Base-by-base conservation (phyloP, 1,140 invertebrate species). In the Scaptomyza hsui region DNA sequence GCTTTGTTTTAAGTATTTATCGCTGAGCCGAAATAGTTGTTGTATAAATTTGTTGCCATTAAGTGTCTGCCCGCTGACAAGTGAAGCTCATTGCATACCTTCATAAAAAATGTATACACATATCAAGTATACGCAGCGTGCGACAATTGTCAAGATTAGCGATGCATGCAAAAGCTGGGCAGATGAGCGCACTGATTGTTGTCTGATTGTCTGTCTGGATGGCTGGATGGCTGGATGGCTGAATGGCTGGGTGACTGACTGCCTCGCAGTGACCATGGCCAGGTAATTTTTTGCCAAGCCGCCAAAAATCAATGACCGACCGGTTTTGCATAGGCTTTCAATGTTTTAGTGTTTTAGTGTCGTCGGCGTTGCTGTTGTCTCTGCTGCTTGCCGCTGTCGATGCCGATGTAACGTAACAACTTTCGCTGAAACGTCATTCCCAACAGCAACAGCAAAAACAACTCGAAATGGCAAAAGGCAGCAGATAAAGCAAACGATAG, bases 231-330 rank as follows among this genome's bases (percentile, higher is more conserved):
- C 9, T 35, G 29, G 4, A 18, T 26, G 26, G 2, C 35, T 51
- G 60, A 2, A 12, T 45, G 39, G 21, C 37, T 72, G 69, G 45
- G 42, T 72, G 69, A 71, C 61, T 71, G 68, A 64, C 69, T 67
- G 61, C 9, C 15, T 49, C 52, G 37, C 51, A 65, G 61, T 71
- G 68, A 71, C 68, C 68, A 81, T 85, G 81, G 80, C 74, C 80
- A 85, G 81, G 63, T 82, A 86, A 83, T 83, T 55, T 83, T 53
- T 83, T 86, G 81, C 80, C 32, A 37, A 86, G 81, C 63, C 85
- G 80, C 81, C 80, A 77, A 86, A 85, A 85, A 85, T 85, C 82
- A 86, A 85, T 85, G 80, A 81, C 77, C 80, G 80, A 85, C 80
- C 80, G 80, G 80, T 85, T 85, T 85, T 85, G 80, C 81, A 85